Conservation (phyloP, 2,113 vertebrate genomes). For the Xiphophorus couchianus region DNA sequence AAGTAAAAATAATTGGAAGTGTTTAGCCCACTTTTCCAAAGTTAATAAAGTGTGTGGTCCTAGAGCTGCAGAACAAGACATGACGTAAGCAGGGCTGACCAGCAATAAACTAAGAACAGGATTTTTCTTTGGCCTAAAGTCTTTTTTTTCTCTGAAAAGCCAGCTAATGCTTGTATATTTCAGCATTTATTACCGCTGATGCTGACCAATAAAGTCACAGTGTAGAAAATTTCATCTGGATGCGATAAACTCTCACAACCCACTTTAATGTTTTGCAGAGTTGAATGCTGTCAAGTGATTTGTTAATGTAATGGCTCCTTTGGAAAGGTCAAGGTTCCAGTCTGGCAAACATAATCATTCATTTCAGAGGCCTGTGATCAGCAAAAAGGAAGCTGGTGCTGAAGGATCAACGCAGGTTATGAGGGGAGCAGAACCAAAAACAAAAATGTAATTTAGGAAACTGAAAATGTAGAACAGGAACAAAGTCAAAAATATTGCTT, state of each 20-base stretch:
- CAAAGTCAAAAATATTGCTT: neutral
- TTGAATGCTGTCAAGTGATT: constrained; percentile 35
- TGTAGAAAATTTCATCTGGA: constrained; percentile 22
- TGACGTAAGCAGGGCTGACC: neutral
- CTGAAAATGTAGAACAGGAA: neutral
- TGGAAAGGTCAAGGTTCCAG: constrained; percentile 69
- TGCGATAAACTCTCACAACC: constrained; percentile 23
- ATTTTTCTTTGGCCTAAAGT: neutral
- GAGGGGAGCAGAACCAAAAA: neutral
- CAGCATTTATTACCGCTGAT: neutral
- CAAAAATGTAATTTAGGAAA: neutral
- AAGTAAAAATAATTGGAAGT: neutral
- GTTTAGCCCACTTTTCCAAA: constrained; percentile 1
- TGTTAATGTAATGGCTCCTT: constrained; percentile 40
- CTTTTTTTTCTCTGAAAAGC: neutral
- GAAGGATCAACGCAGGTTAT: neutral
- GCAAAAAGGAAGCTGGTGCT: neutral
- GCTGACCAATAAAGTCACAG: constrained; percentile 3
- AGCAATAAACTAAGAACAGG: neutral
- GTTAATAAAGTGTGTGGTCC: neutral
- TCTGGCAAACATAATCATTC: constrained; percentile 62
- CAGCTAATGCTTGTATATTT: neutral
- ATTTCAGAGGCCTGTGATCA: constrained; percentile 33
- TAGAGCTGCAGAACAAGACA: neutral
- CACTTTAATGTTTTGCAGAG: constrained; percentile 16